Conservation (phyloP, 2,888 invertebrate genomes). For the Drosophila suboccidentalis region DNA sequence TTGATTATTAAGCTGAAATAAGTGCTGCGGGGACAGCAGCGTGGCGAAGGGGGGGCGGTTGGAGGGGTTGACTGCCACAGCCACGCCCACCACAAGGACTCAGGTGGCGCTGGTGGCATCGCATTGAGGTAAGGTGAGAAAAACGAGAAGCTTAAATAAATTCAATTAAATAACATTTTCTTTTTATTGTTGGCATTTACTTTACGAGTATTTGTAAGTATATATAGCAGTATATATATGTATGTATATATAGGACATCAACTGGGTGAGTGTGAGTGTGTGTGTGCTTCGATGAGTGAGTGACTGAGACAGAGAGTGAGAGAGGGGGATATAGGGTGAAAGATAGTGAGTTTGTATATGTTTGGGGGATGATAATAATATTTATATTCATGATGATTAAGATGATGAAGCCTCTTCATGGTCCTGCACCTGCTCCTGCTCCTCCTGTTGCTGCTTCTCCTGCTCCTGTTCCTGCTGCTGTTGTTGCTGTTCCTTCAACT, state of each 20-base stretch:
- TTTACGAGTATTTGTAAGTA: conserved; percentile 61
- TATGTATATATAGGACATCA: conserved; percentile 45
- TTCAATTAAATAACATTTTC: conserved; percentile 82
- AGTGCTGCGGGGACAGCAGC: conserved; percentile 45
- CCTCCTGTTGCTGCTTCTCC: conserved; percentile 16
- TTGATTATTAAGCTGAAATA: conserved; percentile 80
- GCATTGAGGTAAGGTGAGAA: conserved; percentile 59
- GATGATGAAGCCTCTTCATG: conserved; percentile 43
- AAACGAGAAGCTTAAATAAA: conserved; percentile 77
- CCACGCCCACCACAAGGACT: conserved; percentile 20
- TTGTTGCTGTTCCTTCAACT: conserved; percentile 39
- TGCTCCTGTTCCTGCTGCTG: conserved; percentile 25
- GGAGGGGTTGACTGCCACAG: background rate
- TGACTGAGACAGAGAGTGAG: conserved; percentile 10
- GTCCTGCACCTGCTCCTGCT: conserved; percentile 21
- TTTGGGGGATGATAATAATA: conserved; percentile 46
- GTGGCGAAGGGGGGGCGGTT: background rate
- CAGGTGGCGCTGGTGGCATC: conserved; percentile 44
- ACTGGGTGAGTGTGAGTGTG: conserved; percentile 16
- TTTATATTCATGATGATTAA: conserved; percentile 61
- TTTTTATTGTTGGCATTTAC: conserved; percentile 77
- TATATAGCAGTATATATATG: conserved; percentile 38
- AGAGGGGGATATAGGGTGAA: background rate
- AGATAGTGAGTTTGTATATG: conserved; percentile 20
- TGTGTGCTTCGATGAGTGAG: conserved; percentile 8